Evolutionary conservation across 1,140 invertebrate genomes (phyloP).

Genomic region (Vanessa tameamea): DNA sequence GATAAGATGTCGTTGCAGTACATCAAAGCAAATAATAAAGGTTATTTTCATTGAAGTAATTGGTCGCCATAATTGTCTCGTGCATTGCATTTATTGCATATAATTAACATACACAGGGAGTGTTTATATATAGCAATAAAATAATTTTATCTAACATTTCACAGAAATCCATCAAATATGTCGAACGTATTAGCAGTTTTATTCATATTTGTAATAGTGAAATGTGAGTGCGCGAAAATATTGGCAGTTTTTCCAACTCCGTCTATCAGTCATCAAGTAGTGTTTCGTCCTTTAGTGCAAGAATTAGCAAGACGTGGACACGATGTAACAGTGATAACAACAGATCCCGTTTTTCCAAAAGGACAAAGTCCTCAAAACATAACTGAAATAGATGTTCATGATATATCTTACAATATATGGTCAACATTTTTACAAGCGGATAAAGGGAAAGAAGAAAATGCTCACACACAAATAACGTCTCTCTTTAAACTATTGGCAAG

Average conservation of each 20-base stretch:
- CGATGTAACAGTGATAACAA: slow-evolving; percentile 66
- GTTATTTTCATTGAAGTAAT: too few species aligned
- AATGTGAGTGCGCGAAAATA: slow-evolving; percentile 56
- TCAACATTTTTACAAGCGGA: slow-evolving; percentile 28
- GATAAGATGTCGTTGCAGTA: too few species aligned
- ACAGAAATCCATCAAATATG: not conserved
- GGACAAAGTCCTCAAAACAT: slow-evolving; percentile 45
- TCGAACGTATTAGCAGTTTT: not conserved
- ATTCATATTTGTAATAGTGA: not conserved
- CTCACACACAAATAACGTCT: slow-evolving; percentile 18
- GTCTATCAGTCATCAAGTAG: slow-evolving; percentile 58
- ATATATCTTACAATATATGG: slow-evolving; percentile 46
- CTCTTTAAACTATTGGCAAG: slow-evolving; percentile 17
- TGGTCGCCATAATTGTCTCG: too few species aligned
- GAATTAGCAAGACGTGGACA: slow-evolving; percentile 76
- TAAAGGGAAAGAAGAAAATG: slow-evolving; percentile 32
- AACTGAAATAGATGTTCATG: slow-evolving; percentile 59
- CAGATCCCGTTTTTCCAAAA: slow-evolving; percentile 57
- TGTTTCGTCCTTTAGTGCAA: slow-evolving; percentile 57
- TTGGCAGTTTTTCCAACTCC: slow-evolving; percentile 76
- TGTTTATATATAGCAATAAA: not conserved
- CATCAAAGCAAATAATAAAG: too few species aligned
- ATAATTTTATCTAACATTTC: not conserved
- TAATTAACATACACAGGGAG: too few species aligned
- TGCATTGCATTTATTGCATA: too few species aligned